Conservation (phyloP, 1,140 invertebrate genomes). For the Nasonia giraulti region DNA sequence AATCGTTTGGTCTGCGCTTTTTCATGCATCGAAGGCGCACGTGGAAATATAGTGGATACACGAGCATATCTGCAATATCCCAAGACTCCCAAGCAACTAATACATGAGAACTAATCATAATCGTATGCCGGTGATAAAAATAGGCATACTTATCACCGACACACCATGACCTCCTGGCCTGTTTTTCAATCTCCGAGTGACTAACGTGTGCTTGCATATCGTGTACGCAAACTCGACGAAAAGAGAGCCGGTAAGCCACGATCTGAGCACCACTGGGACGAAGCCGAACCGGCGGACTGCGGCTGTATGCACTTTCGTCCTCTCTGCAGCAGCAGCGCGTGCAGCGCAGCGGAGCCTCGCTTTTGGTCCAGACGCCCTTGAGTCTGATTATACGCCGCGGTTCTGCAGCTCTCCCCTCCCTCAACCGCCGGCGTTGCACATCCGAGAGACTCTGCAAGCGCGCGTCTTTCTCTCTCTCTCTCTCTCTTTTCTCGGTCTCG, state of each 20-base stretch:
- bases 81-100: too few relatives aligned
- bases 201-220: background rate
- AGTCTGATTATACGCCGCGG: slow-evolving; percentile 69
- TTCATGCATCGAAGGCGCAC: background rate
- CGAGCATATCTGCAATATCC: too few relatives aligned
- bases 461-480: slow-evolving; percentile 25
- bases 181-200: background rate
- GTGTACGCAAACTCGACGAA: background rate
- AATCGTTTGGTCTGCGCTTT: background rate
- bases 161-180: background rate
- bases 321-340: slow-evolving; percentile 50
- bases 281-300: slow-evolving; percentile 57
- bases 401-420: slow-evolving; percentile 49
- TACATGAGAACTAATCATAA: too few relatives aligned
- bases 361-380: slow-evolving; percentile 71
- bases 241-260: background rate
- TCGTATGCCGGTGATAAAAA: too few relatives aligned
- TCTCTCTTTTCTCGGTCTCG: background rate
- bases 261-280: slow-evolving; percentile 61
- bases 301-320: slow-evolving; percentile 62
- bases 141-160: too few relatives aligned
- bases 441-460: background rate
- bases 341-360: slow-evolving; percentile 48
- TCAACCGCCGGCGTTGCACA: slow-evolving; percentile 11
- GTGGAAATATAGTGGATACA: too few relatives aligned